These are phyloP conservation scores for Pipistrellus kuhlii DNA, from an alignment of 2,797 vertebrate genomes.

Conservation along the genomic window DNA sequence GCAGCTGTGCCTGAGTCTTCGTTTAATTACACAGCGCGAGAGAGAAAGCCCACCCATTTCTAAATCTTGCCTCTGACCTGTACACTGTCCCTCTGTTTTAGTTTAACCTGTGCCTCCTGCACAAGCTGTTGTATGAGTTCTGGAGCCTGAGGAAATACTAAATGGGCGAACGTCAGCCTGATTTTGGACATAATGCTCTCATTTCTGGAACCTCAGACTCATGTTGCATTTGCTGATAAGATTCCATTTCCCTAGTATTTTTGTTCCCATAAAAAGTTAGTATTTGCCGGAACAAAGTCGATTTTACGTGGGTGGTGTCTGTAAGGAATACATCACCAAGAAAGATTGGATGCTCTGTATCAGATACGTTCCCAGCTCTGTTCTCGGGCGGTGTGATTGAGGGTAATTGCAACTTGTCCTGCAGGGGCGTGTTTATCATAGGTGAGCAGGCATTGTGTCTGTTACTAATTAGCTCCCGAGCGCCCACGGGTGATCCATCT, in stretches of 20 bases:
- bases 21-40: neutral
- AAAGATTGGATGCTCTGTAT: neutral
- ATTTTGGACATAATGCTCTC: neutral
- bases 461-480: neutral
- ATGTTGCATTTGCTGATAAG: slow-evolving; percentile 49
- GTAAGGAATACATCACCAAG: rapidly evolving
- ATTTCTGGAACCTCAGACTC: slow-evolving; percentile 59
- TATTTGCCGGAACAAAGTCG: neutral
- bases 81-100: no score
- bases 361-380: slow-evolving; percentile 32
- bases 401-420: neutral
- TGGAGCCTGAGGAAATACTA: neutral
- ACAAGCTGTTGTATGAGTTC: neutral
- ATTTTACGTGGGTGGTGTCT: slow-evolving; percentile 48
- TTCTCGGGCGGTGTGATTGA: neutral
- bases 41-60: neutral
- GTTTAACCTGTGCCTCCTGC: neutral
- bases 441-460: neutral
- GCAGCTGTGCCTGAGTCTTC: neutral
- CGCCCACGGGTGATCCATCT: neutral
- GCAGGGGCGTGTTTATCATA: no score
- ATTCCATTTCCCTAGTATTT: slow-evolving; percentile 48
- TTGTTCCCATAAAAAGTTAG: neutral
- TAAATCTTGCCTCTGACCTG: neutral
- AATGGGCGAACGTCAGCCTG: neutral